Evolutionary conservation across 2,797 vertebrate species (phyloP).

Genomic region (Onychomys leucogaster): DNA sequence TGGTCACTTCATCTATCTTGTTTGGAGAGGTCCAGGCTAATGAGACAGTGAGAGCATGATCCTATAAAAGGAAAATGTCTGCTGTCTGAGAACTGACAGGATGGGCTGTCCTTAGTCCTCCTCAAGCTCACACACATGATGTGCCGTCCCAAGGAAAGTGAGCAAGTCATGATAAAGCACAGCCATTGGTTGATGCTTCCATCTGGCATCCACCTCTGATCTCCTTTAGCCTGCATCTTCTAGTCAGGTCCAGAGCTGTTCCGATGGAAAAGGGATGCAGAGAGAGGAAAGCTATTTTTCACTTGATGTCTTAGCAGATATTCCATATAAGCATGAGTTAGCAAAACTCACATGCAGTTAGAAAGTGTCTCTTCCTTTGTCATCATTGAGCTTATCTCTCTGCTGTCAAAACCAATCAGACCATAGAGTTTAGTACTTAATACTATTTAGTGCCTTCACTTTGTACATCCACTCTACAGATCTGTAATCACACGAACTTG

Average conservation of each 20-base stretch:
- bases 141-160: neutral
- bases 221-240: neutral
- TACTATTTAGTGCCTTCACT: neutral
- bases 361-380: neutral
- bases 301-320: neutral
- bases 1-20: neutral
- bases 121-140: neutral
- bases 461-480: conserved; percentile 11
- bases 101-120: neutral
- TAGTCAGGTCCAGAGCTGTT: neutral
- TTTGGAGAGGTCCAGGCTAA: neutral
- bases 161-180: neutral
- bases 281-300: neutral
- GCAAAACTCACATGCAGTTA: neutral
- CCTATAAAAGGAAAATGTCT: neutral
- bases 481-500: neutral
- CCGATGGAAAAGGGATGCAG: neutral
- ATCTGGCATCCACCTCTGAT: neutral
- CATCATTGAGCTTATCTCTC: neutral
- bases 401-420: neutral
- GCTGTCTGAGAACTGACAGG: neutral
- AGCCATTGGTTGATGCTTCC: neutral
- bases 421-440: neutral
- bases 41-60: neutral
- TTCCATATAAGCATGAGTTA: neutral